Evolutionary conservation across 2,888 invertebrate genomes (phyloP), one percentile per base, ranked within the genome.

Genomic region (Euclidia mi): DNA sequence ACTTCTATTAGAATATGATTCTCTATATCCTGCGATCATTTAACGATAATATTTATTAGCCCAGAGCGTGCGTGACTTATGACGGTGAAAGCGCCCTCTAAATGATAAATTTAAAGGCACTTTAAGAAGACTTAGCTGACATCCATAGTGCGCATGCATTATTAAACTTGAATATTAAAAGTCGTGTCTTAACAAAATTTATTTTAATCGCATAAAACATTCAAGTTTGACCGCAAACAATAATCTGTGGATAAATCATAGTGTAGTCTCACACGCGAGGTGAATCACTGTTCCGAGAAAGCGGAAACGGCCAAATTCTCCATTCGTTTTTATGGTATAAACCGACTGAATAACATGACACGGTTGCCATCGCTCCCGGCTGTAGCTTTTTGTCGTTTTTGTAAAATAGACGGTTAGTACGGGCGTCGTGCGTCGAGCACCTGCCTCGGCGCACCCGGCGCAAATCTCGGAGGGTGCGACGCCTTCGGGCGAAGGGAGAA

Each of bases 281-380:
- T 93, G 92, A 93, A 88, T 93, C 93, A 92, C 88, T 70, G 85
- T 91, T 91, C 91, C 88, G 84, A 89, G 92, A 91, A 92, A 91
- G 88, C 93, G 93, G 92, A 93, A 92, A 92, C 91, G 84, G 86
- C 90, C 81, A 82, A 91, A 92, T 92, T 91, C 91, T 90, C 85
- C 81, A 81, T 84, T 86, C 78, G 76, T 90, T 91, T 89, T 90
- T 89, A 83, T 84, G 71, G 66, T 87, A 81, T 84, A 85, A 89
- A 64, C 85, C 89, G 85, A 72, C 87, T 52, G 76, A 85, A 80
- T 84, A 70, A 70, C 64, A 70, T 76, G 83, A 79, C 83, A 85
- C 73, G 72, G 83, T 82, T 78, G 65, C 80, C 71, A 81, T 78
- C 76, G 77, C 73, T 69, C 70, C 73, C 60, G 64, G 65, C 59